Evolutionary conservation across 2,113 vertebrate genomes (phyloP), one percentile per base, ranked within the genome.

Genomic region (Glaucidium brasilianum): DNA sequence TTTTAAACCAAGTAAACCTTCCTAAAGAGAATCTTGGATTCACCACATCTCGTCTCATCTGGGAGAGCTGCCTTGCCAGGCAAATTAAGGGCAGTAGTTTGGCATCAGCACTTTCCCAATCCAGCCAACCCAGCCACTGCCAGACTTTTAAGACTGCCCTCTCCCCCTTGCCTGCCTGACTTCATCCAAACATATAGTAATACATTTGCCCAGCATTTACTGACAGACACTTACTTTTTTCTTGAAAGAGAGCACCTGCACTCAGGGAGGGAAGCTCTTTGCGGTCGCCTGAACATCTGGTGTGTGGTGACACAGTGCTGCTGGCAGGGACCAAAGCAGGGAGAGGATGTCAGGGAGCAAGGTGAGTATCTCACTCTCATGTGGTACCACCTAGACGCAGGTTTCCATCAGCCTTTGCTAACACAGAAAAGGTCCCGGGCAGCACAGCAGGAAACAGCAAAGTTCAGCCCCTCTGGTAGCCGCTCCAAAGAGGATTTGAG

Each of bases 141-240:
- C 75, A 66, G 67, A 8, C 16, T 34, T 30, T 23, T 53, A 23
- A 23, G 45, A 17, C 10, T 14, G 34, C 13, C 23, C 39, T 37
- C 32, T 27, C 16, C 34, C 43, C 22, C 13, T 30, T 2, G 0
- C 35, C 32, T 45, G 43, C 43, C 43, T 45, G 43, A 16, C 43
- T 45, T 45, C 43, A 45, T 34, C 15, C 1, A 1, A 50, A 13
- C 26, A 8, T 4, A 6, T 5, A 82, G 34, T 7, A 11, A 5
- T 0, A 10, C 8, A 23, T 34, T 45, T 56, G 9, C 39, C 50
- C 27, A 19, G 12, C 34, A 11, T 45, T 27, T 50, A 56, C 29
- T 22, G 35, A 71, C 25, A 37, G 60, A 10, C 73, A 94, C 96
- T 94, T 79, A 96, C 96, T 95, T 97, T 91, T 64, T 90, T 11